phyloP scores from a whole-genome alignment of 2,113 vertebrate species.

The Spea bombifrons region DNA sequence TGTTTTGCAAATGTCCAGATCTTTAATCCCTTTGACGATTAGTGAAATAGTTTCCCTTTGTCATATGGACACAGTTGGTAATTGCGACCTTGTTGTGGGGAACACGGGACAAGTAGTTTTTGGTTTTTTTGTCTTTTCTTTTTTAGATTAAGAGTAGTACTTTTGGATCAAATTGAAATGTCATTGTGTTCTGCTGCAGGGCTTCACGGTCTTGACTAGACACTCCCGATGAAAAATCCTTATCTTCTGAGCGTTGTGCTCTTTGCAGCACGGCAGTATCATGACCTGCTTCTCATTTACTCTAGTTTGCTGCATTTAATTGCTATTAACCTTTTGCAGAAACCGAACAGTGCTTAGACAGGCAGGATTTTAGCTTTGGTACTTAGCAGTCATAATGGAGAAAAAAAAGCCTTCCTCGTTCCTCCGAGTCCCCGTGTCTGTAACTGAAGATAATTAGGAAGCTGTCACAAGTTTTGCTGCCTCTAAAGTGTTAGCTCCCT shows the following conservation, averaged over 20 bases:
- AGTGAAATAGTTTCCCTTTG: slow-evolving; percentile 30
- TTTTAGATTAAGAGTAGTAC: slow-evolving; percentile 46
- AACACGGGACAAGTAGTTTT: slow-evolving; percentile 40
- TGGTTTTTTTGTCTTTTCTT: slow-evolving; percentile 43
- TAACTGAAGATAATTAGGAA: slow-evolving; percentile 76
- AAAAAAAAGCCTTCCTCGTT: slow-evolving; percentile 68
- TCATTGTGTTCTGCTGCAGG: slow-evolving; percentile 31
- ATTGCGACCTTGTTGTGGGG: slow-evolving; percentile 46
- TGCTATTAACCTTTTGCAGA: slow-evolving; percentile 84
- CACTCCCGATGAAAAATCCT: slow-evolving; percentile 62
- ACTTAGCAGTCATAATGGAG: slow-evolving; percentile 72
- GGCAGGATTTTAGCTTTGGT: slow-evolving; percentile 75
- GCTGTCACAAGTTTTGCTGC: slow-evolving; percentile 72
- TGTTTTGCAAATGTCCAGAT: slow-evolving; percentile 9
- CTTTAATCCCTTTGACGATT: slow-evolving; percentile 16
- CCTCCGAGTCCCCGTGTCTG: slow-evolving; percentile 72
- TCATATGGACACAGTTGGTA: slow-evolving; percentile 37
- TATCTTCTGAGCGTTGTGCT: slow-evolving; percentile 64
- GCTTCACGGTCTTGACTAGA: slow-evolving; percentile 45
- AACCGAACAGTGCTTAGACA: slow-evolving; percentile 79
- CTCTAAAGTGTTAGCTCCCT: slow-evolving; percentile 57
- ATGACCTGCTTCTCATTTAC: slow-evolving; percentile 78
- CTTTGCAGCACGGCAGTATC: slow-evolving; percentile 74
- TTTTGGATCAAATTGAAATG: slow-evolving; percentile 43
- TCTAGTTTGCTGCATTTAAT: slow-evolving; percentile 83